Evolutionary conservation across 2,113 vertebrate genomes (phyloP), one percentile per base, ranked within the genome.

Genomic region (Chelonoidis abingdonii): DNA sequence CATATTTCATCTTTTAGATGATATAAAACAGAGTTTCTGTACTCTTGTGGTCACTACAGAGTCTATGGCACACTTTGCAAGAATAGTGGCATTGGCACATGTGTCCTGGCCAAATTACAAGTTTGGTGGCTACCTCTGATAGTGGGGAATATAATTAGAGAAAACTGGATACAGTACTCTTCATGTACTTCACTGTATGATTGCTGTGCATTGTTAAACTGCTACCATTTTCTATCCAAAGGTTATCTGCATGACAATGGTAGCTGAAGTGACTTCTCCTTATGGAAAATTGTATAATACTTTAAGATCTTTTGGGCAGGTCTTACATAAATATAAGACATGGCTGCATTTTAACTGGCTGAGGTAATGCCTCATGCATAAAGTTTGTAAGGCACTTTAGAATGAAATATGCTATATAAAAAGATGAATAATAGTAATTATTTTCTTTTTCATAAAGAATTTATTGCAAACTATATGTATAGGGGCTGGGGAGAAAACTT

Each of bases 401-500:
- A 6, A 52, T 85, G 24, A 52, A 89, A 88, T n/a, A 76, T 84
- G 49, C 62, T 76, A n/a, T 1, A 0, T 86, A 83, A 93, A 44
- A 47, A 82, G 80, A n/a, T 72, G 54, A 59, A 52, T 59, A 94
- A 31, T 17, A 59, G 38, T 78, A 10, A 72, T 21, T 54, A 9
- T 54, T 53, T 53, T 25, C 2, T 41, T 81, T 95, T 53, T 38
- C 38, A 81, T 89, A 57, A 87, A n/a, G 6, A 6, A 3, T 92
- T 49, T 49, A 49, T 91, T 94, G 44, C 38, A 85, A 38, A 19
- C 8, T 89, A 81, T 19, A 27, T 91, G 11, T 27, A n/a, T 24
- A 88, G 72, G 59, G 27, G 75, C 56, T 89, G 80, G 94, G 94
- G 85, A 95, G 96, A 91, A 93, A 94, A 95, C 83, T 1, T 86